Base-by-base conservation (phyloP, 2,888 invertebrate species). In the Amphiduros pacificus region DNA sequence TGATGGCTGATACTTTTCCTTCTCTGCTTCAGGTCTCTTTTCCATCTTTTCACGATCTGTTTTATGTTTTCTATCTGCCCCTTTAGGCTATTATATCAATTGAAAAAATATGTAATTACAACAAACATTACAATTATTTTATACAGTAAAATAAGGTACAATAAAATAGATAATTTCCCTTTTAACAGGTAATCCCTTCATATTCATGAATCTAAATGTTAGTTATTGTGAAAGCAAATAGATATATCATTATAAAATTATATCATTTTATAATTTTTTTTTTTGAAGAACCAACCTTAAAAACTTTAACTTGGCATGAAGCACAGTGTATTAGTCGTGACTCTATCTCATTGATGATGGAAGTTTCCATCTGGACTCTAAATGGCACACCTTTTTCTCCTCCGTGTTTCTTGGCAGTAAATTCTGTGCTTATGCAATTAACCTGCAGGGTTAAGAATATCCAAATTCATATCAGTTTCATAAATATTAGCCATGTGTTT, bases 351-450 rank as follows among this genome's bases (percentile, higher is more conserved):
- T 74, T 71, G n/a, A 86, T 86, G 26, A 32, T 9, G 76, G 81
- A 65, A 26, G 72, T 78, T 85, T 96, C 96, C 70, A 97, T 91
- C 84, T 95, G 94, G 68, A 96, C 90, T 53, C 96, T 88, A 85
- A 97, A 97, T 0, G 96, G 96, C 0, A 97, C 96, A 0, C 97
- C 97, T 79, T 97, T 97, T 84, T 97, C 97, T 1, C 97, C 97
- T 53, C 97, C 97, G 82, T 97, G 96, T 78, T 96, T 96, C 82
- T 95, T 96, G 0, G 94, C 93, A 0, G 97, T 97, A 81, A 97
- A 97, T 84, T 97, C 97, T 0, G 97, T 97, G 66, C 95, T 95
- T 75, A 97, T 97, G 82, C 95, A 96, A 84, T 97, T 74, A 2
- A 82, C 61, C 63, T 72, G 20, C 26, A 29, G 29, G 20, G 17